Evolutionary conservation across 2,888 invertebrate genomes (phyloP), one percentile per base, ranked within the genome.

Genomic region (Euspilapteryx auroguttella): DNA sequence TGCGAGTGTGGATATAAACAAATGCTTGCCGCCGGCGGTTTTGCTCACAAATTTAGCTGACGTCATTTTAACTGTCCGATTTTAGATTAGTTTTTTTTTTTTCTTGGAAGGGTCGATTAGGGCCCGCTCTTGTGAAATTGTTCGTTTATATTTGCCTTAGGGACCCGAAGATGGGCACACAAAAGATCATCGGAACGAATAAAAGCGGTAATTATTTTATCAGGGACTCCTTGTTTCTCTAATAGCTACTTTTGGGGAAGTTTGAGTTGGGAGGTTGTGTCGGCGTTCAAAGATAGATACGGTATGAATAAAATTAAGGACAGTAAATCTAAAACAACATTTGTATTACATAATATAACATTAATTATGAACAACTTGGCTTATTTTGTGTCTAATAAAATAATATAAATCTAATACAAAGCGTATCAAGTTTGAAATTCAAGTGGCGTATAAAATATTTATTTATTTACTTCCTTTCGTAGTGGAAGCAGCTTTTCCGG

Each of bases 131-230:
- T 50, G 56, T 63, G 49, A 56, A 55, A 53, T 49, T 17, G 5
- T 17, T 47, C 47, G 53, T 56, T 49, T 40, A 50, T 56, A 55
- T 54, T 53, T 52, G 51, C 51, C 48, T 46, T 44, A 42, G 50
- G 49, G 47, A 44, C 40, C 38, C 33, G 33, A 36, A 37, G 42
- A 42, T 39, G 34, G 40, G 37, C 35, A 40, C 40, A 40, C 39
- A 44, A 47, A 51, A 49, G 51, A 48, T 44, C 27, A n/a, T 52
- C 55, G 57, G 55, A 45, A 38, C 35, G 57, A 64, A 63, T 73
- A 58, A 66, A 73, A 59, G 65, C 58, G 66, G 63, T 71, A 68
- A 75, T 75, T 73, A 69, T 71, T 73, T 68, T 68, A 73, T 68
- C 57, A 48, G 50, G 55, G 55, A 57, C 64, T 57, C 47, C 68